These are phyloP conservation scores for Maconellicoccus hirsutus DNA, from an alignment of 1,140 invertebrate genomes.

Conservation along the genomic window DNA sequence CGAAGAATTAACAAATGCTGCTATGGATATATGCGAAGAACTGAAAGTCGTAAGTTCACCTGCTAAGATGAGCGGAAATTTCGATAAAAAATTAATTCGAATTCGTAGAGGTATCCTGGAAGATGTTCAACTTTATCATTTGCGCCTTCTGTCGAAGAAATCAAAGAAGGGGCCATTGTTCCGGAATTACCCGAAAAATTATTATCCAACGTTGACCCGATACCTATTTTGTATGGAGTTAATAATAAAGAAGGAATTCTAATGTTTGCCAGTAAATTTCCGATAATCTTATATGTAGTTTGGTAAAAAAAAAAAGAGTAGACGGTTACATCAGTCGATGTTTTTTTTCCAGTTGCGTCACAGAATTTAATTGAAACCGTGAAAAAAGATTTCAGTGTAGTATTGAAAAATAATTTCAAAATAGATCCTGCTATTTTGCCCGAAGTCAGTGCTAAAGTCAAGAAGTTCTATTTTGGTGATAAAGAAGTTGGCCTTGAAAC, in stretches of 20 bases:
- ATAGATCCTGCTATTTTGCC: not conserved
- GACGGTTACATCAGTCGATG: no score
- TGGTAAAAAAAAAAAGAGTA: no score
- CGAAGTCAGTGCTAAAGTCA: not conserved
- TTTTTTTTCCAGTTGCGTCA: not conserved
- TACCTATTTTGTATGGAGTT: not conserved
- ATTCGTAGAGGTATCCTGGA: not conserved
- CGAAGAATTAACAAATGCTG: not conserved
- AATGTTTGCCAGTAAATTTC: not conserved
- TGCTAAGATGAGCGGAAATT: no score
- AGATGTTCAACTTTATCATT: not conserved
- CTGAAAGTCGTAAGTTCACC: not conserved
- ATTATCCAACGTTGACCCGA: not conserved
- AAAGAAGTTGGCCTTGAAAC: not conserved
- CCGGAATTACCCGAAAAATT: not conserved
- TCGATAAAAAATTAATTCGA: no score
- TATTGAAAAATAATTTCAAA: constrained; percentile 11
- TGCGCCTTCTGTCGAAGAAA: not conserved
- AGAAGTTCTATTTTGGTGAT: constrained; percentile 10
- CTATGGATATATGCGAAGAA: not conserved
- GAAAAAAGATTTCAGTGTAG: not conserved
- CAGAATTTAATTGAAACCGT: not conserved
- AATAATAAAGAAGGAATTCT: not conserved
- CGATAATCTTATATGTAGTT: no score
- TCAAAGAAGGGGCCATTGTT: not conserved